Conservation (phyloP, 2,797 vertebrate species). For the Phalanger gymnotis region DNA sequence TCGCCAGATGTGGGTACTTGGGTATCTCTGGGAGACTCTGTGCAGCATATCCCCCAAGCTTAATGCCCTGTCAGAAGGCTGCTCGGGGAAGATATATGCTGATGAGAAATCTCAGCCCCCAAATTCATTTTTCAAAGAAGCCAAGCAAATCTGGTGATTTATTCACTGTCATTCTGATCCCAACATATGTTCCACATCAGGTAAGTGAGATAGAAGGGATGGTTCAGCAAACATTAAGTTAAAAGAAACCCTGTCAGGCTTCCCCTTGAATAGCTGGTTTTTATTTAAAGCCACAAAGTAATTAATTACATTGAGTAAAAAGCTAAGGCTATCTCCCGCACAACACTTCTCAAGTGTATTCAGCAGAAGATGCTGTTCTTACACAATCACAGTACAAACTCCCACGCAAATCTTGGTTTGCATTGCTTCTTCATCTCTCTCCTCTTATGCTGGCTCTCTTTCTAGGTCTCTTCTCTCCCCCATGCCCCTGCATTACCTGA, state of each 20-base stretch:
- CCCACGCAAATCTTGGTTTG: not conserved
- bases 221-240: conserved; percentile 75
- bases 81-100: conserved; percentile 74
- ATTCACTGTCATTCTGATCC: conserved; percentile 83
- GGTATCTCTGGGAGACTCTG: conserved; percentile 41
- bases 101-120: conserved; percentile 80
- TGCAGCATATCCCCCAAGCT: conserved; percentile 57
- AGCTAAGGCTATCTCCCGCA: conserved; percentile 29
- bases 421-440: not conserved
- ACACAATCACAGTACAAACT: accelerated
- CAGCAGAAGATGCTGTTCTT: not conserved
- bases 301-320: conserved; percentile 76
- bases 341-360: not conserved
- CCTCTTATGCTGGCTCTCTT: not conserved
- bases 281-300: conserved; percentile 79
- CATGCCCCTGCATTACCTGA: not conserved
- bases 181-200: conserved; percentile 82
- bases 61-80: conserved; percentile 68
- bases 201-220: conserved; percentile 77
- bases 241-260: conserved; percentile 71
- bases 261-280: conserved; percentile 69
- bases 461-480: not conserved
- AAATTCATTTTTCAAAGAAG: conserved; percentile 85
- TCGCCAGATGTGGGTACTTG: conserved; percentile 61
- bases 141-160: conserved; percentile 85